Percentiles rank a stretch among this genome's conserved stretches.
Evolutionary conservation across 2,888 invertebrate species (phyloP).

Genomic region (Hirtodrosophila duncani): DNA sequence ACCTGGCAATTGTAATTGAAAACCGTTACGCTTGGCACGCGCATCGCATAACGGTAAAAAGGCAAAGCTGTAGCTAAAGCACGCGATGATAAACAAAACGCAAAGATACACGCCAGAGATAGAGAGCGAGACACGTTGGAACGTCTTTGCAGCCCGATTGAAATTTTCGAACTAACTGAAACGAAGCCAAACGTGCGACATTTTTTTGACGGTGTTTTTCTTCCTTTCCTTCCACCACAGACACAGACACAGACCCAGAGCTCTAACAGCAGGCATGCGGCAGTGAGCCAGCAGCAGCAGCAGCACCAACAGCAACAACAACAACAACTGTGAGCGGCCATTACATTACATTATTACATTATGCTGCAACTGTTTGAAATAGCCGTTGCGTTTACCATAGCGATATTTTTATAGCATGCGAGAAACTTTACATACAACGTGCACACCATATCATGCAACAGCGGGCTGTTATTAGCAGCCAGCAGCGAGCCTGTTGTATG

Average conservation of each 20-base stretch:
- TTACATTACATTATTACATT: constrained; percentile 4
- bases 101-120: constrained; percentile 6
- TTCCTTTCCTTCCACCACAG: constrained; percentile 53
- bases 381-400: constrained; percentile 20
- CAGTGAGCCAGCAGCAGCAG: constrained; percentile 14
- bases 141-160: constrained; percentile 75
- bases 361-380: constrained; percentile 21
- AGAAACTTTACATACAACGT: constrained; percentile 21
- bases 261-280: constrained; percentile 11
- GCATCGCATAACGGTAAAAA: constrained; percentile 6
- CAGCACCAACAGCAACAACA: constrained; percentile 25
- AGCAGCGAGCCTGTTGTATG: constrained; percentile 55
- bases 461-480: constrained; percentile 8
- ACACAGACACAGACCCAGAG: constrained; percentile 40
- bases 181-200: constrained; percentile 71
- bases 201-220: constrained; percentile 61
- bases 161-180: constrained; percentile 75
- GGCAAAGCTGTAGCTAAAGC: background rate
- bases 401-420: constrained; percentile 51
- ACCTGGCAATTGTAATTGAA: constrained; percentile 2
- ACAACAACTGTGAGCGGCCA: constrained; percentile 9
- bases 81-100: background rate
- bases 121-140: constrained; percentile 29
- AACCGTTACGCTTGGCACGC: constrained; percentile 14
- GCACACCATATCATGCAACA: background rate